A percentile compares a stretch with the other conserved stretches of the same genome.
Evolutionary conservation across 1,140 invertebrate species (phyloP).

Genomic region (Coptotermes formosanus): DNA sequence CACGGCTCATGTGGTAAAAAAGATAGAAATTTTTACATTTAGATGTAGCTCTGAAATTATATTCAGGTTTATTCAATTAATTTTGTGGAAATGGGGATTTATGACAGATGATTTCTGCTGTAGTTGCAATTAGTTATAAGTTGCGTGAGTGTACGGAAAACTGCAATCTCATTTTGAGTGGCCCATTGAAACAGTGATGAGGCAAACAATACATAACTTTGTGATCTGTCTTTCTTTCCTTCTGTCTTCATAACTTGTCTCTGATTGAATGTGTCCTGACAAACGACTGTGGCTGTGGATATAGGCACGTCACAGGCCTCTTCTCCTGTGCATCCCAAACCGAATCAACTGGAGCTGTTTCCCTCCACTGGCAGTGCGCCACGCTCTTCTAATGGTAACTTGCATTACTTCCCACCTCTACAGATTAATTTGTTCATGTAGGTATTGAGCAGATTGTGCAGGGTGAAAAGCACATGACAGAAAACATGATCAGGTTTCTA

Average conservation of each 20-base stretch:
- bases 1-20: too few relatives aligned
- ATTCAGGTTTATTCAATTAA: too few relatives aligned
- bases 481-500: too few relatives aligned
- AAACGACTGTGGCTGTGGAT: constrained; percentile 36
- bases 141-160: too few relatives aligned
- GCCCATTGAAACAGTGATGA: background rate
- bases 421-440: background rate
- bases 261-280: constrained; percentile 11
- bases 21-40: too few relatives aligned
- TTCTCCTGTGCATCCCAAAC: constrained; percentile 63
- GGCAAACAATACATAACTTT: background rate
- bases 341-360: constrained; percentile 70
- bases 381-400: constrained; percentile 72
- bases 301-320: constrained; percentile 68
- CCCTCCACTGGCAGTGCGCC: constrained; percentile 50
- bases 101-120: too few relatives aligned
- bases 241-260: background rate
- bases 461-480: too few relatives aligned
- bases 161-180: background rate
- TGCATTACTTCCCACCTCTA: constrained; percentile 4
- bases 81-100: too few relatives aligned
- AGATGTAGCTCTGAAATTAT: too few relatives aligned
- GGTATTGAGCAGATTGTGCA: too few relatives aligned
- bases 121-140: too few relatives aligned
- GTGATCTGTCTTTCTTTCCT: constrained; percentile 15